Evolutionary conservation across 2,113 vertebrate species (phyloP).

Genomic region (Gorsachius goisagi): DNA sequence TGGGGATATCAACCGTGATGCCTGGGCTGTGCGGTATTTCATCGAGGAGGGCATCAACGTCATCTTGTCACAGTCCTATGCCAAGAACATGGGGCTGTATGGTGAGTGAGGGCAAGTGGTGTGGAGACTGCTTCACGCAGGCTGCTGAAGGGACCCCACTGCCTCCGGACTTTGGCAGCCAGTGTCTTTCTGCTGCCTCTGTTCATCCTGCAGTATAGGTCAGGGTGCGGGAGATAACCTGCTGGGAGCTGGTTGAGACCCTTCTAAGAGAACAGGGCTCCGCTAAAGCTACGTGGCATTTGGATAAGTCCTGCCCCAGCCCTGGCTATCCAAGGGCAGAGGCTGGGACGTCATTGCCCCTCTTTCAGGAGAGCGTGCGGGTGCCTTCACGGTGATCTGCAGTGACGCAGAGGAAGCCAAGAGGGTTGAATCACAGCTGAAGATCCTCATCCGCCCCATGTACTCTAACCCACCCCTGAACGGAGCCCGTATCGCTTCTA

Average conservation of each 20-base stretch:
- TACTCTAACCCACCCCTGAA: slow-evolving; percentile 97
- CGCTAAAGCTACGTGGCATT: not conserved
- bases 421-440: slow-evolving; percentile 93
- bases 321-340: not conserved
- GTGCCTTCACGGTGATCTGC: slow-evolving; percentile 93
- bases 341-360: not conserved
- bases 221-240: not conserved
- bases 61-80: slow-evolving; percentile 91
- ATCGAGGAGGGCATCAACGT: slow-evolving; percentile 92
- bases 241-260: not conserved
- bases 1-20: slow-evolving; percentile 90
- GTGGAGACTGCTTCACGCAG: not conserved
- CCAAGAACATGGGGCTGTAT: slow-evolving; percentile 98
- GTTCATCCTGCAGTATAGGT: not conserved
- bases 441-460: slow-evolving; percentile 97
- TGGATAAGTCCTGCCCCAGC: not conserved
- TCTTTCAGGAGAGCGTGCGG: slow-evolving; percentile 89
- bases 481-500: slow-evolving; percentile 90
- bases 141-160: not conserved
- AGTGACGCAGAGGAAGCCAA: slow-evolving; percentile 90
- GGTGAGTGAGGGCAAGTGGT: slow-evolving; percentile 75
- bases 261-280: not conserved
- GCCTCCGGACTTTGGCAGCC: not conserved
- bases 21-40: slow-evolving; percentile 96
- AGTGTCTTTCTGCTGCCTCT: not conserved